Percentiles rank a stretch among this genome's conserved stretches.
These are phyloP conservation scores for Panulirus ornatus DNA, from an alignment of 1,140 invertebrate species.

Conservation along the genomic window DNA sequence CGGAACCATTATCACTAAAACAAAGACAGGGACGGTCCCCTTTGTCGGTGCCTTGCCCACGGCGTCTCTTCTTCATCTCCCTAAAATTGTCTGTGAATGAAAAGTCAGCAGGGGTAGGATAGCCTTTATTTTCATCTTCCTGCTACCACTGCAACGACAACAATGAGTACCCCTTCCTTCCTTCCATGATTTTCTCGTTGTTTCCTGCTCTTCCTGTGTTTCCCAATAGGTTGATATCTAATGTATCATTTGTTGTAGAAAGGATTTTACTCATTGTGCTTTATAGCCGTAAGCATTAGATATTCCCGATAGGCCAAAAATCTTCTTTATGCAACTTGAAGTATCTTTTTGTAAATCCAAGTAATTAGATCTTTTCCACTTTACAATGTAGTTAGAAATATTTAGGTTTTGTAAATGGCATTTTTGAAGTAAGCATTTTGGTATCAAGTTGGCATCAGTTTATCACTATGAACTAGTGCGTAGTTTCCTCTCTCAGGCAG, in stretches of 20 bases:
- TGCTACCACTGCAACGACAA: neutral
- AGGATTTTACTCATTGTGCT: neutral
- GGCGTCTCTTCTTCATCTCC: conserved; percentile 39
- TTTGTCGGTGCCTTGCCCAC: conserved; percentile 55
- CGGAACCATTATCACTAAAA: conserved; percentile 53
- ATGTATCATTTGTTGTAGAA: neutral
- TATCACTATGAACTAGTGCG: neutral
- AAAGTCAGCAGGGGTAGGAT: conserved; percentile 32
- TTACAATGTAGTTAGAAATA: neutral
- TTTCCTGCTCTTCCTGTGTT: neutral
- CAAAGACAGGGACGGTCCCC: conserved; percentile 50
- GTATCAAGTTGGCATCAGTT: neutral
- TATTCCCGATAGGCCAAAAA: neutral
- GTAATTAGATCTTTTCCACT: neutral
- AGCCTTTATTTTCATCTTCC: conserved; percentile 12
- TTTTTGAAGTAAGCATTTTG: neutral
- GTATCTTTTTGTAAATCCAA: neutral
- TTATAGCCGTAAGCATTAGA: neutral
- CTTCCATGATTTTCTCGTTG: too few relatives aligned
- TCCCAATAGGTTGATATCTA: conserved; percentile 2
- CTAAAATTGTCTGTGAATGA: conserved; percentile 55
- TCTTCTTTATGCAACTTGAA: too few relatives aligned
- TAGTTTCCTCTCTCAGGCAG: neutral
- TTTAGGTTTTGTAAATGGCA: neutral
- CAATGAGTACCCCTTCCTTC: neutral